A percentile compares a stretch with the other conserved stretches of the same genome.
phyloP scores from a whole-genome alignment of 2,113 vertebrate species.

The Tauraco erythrolophus region DNA sequence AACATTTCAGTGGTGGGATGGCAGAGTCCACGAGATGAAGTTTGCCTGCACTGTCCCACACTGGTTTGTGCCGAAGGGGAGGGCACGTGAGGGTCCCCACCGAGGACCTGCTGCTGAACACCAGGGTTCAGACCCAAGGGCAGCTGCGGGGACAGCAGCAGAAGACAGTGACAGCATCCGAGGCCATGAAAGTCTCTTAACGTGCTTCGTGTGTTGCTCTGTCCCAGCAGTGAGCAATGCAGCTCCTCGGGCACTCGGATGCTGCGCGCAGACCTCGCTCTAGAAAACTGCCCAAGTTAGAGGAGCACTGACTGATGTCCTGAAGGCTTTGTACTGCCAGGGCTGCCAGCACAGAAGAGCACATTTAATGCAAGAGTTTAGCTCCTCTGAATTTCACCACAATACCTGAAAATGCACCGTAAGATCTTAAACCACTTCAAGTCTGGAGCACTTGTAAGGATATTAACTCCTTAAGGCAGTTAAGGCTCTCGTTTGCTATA shows the following conservation, averaged over 20 bases:
- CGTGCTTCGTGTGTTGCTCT: rapidly evolving
- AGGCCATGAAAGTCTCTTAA: neutral
- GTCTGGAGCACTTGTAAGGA: neutral
- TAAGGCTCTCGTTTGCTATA: neutral
- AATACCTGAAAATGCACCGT: neutral
- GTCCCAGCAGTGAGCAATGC: rapidly evolving
- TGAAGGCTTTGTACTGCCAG: neutral
- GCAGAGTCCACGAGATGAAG: neutral
- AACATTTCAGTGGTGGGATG: neutral
- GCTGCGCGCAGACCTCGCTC: neutral
- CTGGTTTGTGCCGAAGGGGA: rapidly evolving
- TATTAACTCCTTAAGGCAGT: neutral
- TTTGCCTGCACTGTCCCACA: neutral
- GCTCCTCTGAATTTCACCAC: neutral
- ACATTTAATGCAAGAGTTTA: neutral
- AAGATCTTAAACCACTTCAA: neutral
- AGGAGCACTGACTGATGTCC: neutral
- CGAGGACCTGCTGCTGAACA: neutral
- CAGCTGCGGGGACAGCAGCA: neutral
- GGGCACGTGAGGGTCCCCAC: neutral
- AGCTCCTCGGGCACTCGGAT: rapidly evolving
- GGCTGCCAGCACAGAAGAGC: neutral
- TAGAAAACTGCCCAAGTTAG: neutral
- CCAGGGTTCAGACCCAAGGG: neutral
- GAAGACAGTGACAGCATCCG: neutral